Evolutionary conservation across 2,888 invertebrate genomes (phyloP), one percentile per base, ranked within the genome.

Genomic region (Drosophila parthenogenetica): DNA sequence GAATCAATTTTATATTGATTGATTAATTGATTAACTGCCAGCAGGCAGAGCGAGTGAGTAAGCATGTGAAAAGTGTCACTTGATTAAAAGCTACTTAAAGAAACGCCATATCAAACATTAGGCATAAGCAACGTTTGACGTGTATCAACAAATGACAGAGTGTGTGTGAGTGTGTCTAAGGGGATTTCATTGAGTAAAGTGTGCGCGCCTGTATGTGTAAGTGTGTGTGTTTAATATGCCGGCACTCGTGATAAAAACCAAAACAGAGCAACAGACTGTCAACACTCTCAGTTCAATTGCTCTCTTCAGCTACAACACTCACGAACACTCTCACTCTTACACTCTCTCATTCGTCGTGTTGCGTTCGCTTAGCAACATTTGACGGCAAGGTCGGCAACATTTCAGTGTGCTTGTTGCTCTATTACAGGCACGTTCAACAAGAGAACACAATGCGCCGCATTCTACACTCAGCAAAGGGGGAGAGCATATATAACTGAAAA

Each of bases 311-410:
- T 43, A 62, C 51, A 65, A 49, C 17, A 2, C 57, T 37, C 46
- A 35, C 13, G 13, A 35, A 13, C 13, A 13, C 35, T 35, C 35
- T 35, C 35, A 35, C 35, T 35, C 35, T 13, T 13, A 13, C 13
- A 35, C 13, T 35, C 35, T 35, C 35, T 35, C 22, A 22, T 5
- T 22, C 22, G 35, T 35, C 8, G 19, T 35, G 29, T 54, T 45
- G 51, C 55, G 58, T 37, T 22, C 62, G 62, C 62, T 66, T 37
- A 55, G 62, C 82, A 81, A 81, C 75, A 79, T 71, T 68, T 77
- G 57, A 45, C 11, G 62, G 69, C 87, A 85, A 85, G 85, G 85
- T 85, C 85, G 89, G 85, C 85, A 88, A 87, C 85, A 87, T 85
- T 67, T 75, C 64, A 73, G 19, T 40, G 46, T 54, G 77, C 73